phyloP scores from a whole-genome alignment of 2,888 invertebrate genomes.

The Rambutsinella grinnellia region DNA sequence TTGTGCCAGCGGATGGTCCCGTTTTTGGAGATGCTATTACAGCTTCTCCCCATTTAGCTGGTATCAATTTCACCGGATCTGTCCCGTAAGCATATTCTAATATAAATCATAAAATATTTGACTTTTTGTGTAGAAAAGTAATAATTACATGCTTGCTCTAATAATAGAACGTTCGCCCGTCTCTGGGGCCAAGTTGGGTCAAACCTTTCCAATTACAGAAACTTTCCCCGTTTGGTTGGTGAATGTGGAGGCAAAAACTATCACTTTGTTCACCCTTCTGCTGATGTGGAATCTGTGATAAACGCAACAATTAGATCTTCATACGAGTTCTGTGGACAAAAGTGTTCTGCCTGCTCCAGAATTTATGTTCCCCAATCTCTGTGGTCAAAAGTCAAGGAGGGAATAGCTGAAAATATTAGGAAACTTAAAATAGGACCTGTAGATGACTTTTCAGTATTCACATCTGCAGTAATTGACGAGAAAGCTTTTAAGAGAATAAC shows the following conservation, averaged over 20 bases:
- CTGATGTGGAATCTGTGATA: slow-evolving; percentile 86
- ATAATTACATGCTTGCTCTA: neutral
- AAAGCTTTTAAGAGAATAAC: slow-evolving; percentile 91
- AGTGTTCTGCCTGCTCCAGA: slow-evolving; percentile 98
- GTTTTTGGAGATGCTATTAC: slow-evolving; percentile 94
- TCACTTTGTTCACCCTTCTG: slow-evolving; percentile 95
- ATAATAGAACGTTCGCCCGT: slow-evolving; percentile 85
- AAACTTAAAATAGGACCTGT: slow-evolving; percentile 90
- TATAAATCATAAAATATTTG: slow-evolving; percentile 2
- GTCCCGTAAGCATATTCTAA: slow-evolving; percentile 82
- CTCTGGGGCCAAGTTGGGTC: slow-evolving; percentile 94
- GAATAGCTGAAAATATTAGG: slow-evolving; percentile 78
- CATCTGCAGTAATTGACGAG: slow-evolving; percentile 97
- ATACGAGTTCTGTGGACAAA: slow-evolving; percentile 98
- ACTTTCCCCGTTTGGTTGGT: slow-evolving; percentile 93
- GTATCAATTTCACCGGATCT: slow-evolving; percentile 98
- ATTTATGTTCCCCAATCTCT: slow-evolving; percentile 94
- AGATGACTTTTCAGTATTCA: slow-evolving; percentile 83
- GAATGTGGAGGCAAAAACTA: slow-evolving; percentile 99
- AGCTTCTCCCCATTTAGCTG: slow-evolving; percentile 85
- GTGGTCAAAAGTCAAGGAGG: slow-evolving; percentile 81
- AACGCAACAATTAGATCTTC: slow-evolving; percentile 89
- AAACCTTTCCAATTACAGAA: slow-evolving; percentile 85
- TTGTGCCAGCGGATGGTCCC: slow-evolving; percentile 95
- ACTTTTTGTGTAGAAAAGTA: too few species aligned